phyloP scores from a whole-genome alignment of 2,797 vertebrate genomes.

The Glossophaga mutica region DNA sequence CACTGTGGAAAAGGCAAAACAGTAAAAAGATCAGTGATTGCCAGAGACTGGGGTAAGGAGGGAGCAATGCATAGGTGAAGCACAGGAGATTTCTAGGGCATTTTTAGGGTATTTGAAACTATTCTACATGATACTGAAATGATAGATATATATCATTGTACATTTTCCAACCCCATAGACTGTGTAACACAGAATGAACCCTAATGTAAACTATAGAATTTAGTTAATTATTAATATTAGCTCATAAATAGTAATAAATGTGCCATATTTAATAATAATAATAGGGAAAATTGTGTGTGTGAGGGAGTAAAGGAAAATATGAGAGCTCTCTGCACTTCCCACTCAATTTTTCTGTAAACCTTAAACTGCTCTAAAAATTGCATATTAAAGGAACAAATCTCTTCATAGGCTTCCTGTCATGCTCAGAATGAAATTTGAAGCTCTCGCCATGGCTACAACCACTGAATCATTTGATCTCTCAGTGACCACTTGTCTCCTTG shows the following conservation, averaged over 20 bases:
- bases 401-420: neutral
- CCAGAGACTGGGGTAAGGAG: neutral
- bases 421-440: neutral
- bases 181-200: no score
- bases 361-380: neutral
- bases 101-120: neutral
- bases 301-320: no score
- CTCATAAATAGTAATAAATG: neutral
- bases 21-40: no score
- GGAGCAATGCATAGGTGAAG: fast-evolving
- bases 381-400: neutral
- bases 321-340: neutral
- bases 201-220: neutral
- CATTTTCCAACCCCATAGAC: neutral
- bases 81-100: neutral
- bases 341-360: neutral
- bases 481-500: neutral
- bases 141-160: no score
- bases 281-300: neutral
- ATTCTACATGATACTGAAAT: no score
- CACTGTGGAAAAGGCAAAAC: neutral
- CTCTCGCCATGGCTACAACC: fast-evolving
- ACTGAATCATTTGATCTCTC: neutral
- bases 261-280: no score
- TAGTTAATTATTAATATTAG: neutral